Evolutionary conservation across 30 jellyfish, hydroid and myxozoan genomes (phyloP), one percentile per base, ranked within the genome.

Genomic region (Calvadosia cruxmelitensis): DNA sequence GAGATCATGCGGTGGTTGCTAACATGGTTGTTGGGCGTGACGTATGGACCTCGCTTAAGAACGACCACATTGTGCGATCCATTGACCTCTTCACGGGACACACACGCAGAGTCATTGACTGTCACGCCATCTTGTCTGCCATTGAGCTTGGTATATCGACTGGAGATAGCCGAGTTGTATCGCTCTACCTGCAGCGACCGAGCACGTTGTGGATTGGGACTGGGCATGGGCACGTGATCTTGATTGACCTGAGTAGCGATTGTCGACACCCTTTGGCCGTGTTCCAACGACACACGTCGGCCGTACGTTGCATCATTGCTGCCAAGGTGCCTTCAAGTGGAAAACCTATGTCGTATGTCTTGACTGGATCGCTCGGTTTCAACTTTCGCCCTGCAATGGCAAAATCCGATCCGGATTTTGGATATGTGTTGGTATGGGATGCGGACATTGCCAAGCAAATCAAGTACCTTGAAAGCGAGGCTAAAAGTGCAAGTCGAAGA

Each of bases 381-480:
- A 57, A 33, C 0, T 82, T 69, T 27, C 64, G 88, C 23, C 62
- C 84, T 2, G 78, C 57, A n/a, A 34, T 20, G 3, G 16, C 28
- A 1, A 48, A 36, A 32, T 52, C 64, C 33, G 75, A 57, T 3
- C 30, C 33, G 28, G 31, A 52, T 7, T 68, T 53, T 67, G 96
- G 96, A 7, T 75, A 69, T 74, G 92, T 80, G 2, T 73, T 87
- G 0, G 84, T 87, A 0, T 87, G 96, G 96, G 92, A 79, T 26
- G 85, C 94, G 1, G 94, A 87, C 24, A 69, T 87, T 3, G 77
- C 92, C 1, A 25, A 50, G 0, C 94, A 79, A 30, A 36, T 62
- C 30, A 80, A 76, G 1, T 77, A 77, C 35, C 33, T 87, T 66
- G 78, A 70, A 49, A 71, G 67, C 26, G 79, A 73, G 30, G 53